Conservation (phyloP, 2,888 invertebrate genomes). For the Caenorhabditis parvicauda region DNA sequence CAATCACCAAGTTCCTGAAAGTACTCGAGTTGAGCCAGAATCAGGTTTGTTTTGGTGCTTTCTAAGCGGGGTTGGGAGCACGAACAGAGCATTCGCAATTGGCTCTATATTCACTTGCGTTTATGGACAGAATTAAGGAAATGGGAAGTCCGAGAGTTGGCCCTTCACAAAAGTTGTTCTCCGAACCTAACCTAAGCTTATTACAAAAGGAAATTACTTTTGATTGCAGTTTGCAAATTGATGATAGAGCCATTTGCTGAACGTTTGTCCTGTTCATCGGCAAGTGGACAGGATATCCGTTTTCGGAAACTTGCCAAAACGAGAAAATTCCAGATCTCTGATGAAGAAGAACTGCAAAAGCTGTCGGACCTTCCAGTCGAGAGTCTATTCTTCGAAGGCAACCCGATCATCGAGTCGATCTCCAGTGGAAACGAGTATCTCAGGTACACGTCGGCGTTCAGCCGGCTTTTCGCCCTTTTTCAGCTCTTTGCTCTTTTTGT, state of each 20-base stretch:
- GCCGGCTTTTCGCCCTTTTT: conserved; percentile 2
- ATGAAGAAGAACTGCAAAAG: conserved; percentile 44
- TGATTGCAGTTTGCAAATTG: too few relatives aligned
- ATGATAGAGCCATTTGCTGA: too few relatives aligned
- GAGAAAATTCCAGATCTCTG: conserved; percentile 46
- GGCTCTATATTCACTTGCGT: too few relatives aligned
- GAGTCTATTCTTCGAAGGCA: conserved; percentile 54
- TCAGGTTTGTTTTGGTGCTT: too few relatives aligned
- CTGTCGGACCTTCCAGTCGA: conserved; percentile 48
- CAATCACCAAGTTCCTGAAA: conserved; percentile 46
- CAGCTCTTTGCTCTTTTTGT: conserved; percentile 4
- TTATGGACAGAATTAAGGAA: neutral
- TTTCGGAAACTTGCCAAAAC: too few relatives aligned
- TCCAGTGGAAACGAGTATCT: conserved; percentile 26
- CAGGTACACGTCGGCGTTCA: too few relatives aligned
- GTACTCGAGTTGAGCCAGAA: conserved; percentile 57
- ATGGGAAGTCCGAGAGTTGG: neutral
- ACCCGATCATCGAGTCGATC: conserved; percentile 44
- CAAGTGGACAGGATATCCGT: neutral
- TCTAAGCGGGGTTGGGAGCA: too few relatives aligned
- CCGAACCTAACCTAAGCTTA: too few relatives aligned
- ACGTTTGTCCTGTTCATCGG: neutral
- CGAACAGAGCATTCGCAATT: too few relatives aligned
- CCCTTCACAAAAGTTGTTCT: neutral
- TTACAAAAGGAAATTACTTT: too few relatives aligned